Percentiles rank a stretch among this genome's conserved stretches.
Conservation (phyloP, 2,888 invertebrate species). For the Heteropelma amictum region DNA sequence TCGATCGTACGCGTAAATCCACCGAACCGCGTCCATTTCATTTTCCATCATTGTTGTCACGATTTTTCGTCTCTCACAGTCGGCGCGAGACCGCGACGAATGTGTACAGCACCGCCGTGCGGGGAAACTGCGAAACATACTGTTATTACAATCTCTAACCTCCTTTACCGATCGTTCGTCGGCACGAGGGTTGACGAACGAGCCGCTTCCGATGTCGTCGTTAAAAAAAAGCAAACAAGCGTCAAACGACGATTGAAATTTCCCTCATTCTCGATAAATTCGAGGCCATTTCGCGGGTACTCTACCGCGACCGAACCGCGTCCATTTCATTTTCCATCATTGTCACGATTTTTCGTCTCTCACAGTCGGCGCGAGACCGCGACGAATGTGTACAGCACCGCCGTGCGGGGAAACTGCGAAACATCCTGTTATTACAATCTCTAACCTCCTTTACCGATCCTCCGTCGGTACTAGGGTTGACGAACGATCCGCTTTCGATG, state of each 20-base stretch:
- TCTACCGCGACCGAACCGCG: slow-evolving; percentile 30
- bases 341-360: background rate
- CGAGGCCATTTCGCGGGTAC: background rate
- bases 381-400: no score
- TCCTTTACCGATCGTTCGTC: background rate
- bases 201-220: background rate
- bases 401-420: slow-evolving; percentile 40
- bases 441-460: background rate
- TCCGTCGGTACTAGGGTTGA: background rate
- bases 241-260: background rate
- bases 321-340: slow-evolving; percentile 40
- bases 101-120: no score
- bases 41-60: slow-evolving; percentile 23
- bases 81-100: slow-evolving; percentile 12
- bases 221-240: background rate
- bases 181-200: background rate
- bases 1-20: no score
- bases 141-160: background rate
- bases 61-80: slow-evolving; percentile 6
- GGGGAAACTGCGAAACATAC: slow-evolving; percentile 46
- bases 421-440: slow-evolving; percentile 35
- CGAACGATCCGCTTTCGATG: background rate
- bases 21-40: slow-evolving; percentile 41
- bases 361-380: slow-evolving; percentile 10
- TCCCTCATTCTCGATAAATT: no score